phyloP scores from a whole-genome alignment of 2,797 vertebrate genomes.

The Sciurus carolinensis region DNA sequence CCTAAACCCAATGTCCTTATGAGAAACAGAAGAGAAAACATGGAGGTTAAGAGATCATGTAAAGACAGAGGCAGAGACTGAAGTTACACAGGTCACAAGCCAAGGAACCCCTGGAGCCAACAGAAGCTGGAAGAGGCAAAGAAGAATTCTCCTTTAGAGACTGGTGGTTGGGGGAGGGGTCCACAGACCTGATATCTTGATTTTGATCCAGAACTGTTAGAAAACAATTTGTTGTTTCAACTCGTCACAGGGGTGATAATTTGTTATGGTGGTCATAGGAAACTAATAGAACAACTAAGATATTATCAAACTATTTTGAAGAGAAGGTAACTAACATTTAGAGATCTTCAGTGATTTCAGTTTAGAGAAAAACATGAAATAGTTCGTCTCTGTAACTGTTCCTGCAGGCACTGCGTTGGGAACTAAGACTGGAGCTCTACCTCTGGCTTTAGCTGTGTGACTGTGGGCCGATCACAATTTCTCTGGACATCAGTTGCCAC shows the following conservation, averaged over 20 bases:
- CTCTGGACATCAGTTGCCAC: neutral
- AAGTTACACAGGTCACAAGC: neutral
- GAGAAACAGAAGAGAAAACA: neutral
- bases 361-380: constrained; percentile 47
- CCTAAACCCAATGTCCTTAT: neutral
- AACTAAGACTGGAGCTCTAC: neutral
- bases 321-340: constrained; percentile 38
- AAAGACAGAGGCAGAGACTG: neutral
- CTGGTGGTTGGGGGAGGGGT: neutral
- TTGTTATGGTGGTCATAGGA: constrained; percentile 4
- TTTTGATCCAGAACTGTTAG: constrained; percentile 39
- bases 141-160: neutral
- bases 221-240: constrained; percentile 60
- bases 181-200: neutral
- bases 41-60: neutral
- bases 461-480: neutral
- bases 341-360: constrained; percentile 56
- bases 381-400: constrained; percentile 7
- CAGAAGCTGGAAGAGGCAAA: constrained; percentile 5
- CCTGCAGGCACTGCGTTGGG: neutral
- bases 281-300: constrained; percentile 48
- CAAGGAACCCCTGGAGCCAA: neutral
- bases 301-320: constrained; percentile 20
- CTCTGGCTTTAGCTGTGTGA: neutral
- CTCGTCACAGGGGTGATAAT: neutral